phyloP scores from a whole-genome alignment of 2,797 vertebrate genomes.

The Anableps anableps region DNA sequence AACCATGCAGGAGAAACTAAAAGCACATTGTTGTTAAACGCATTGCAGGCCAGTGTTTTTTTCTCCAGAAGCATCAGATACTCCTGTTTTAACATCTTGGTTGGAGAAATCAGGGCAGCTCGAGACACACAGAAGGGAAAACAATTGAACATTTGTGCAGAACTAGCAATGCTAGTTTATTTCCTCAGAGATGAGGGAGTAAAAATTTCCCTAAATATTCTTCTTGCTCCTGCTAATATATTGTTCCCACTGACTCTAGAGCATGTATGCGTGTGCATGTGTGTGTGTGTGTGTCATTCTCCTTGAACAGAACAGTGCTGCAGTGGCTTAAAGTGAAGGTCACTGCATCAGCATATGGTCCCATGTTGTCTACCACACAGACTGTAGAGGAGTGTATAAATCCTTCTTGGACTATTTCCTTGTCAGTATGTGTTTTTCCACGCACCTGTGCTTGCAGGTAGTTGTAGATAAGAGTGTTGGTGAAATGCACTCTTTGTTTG shows the following conservation, averaged over 20 bases:
- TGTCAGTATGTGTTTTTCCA: background rate
- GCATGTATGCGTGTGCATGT: constrained; percentile 22
- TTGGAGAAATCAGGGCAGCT: too few species aligned
- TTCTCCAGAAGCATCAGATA: background rate
- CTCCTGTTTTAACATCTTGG: background rate
- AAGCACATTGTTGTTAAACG: background rate
- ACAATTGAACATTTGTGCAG: too few species aligned
- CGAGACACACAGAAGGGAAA: background rate
- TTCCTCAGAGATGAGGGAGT: background rate
- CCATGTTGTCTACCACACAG: constrained; percentile 35
- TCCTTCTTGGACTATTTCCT: constrained; percentile 23
- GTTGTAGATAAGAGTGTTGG: constrained; percentile 13
- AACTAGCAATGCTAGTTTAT: background rate
- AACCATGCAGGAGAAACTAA: background rate
- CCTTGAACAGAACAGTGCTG: constrained; percentile 48
- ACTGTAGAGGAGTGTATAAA: constrained; percentile 9
- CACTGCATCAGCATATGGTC: constrained; percentile 48
- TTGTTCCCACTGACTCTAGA: constrained; percentile 31
- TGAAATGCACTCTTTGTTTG: constrained; percentile 8
- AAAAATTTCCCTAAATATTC: background rate
- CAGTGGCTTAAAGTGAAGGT: constrained; percentile 68
- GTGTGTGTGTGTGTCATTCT: constrained; percentile 27
- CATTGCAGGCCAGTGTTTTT: background rate
- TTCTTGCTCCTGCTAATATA: constrained; percentile 29
- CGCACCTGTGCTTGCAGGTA: constrained; percentile 6